Conservation (phyloP, 2,888 invertebrate species). For the Bhutanitis thaidina region DNA sequence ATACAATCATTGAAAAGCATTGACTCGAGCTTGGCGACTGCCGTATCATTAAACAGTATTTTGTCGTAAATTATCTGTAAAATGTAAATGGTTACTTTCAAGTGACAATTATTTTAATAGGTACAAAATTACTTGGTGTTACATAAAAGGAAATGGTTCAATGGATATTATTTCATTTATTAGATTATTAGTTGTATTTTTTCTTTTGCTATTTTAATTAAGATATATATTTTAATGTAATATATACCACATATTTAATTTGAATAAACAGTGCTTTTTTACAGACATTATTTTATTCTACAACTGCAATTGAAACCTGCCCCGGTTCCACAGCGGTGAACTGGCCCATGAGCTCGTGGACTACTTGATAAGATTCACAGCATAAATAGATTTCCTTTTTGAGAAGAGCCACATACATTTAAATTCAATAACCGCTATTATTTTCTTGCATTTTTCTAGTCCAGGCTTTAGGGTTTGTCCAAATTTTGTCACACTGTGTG, state of each 20-base stretch:
- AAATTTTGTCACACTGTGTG: too few relatives aligned
- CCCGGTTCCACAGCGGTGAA: too few relatives aligned
- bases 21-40: slow-evolving; percentile 24
- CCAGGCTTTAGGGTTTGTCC: too few relatives aligned
- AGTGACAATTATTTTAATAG: slow-evolving; percentile 56
- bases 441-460: too few relatives aligned
- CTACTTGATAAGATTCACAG: too few relatives aligned
- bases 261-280: slow-evolving; percentile 78
- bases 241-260: slow-evolving; percentile 75
- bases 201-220: slow-evolving; percentile 76
- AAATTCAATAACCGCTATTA: too few relatives aligned
- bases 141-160: slow-evolving; percentile 53
- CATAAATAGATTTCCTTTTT: too few relatives aligned
- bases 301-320: too few relatives aligned
- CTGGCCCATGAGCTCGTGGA: too few relatives aligned
- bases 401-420: too few relatives aligned
- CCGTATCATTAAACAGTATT: slow-evolving; percentile 55
- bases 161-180: slow-evolving; percentile 64
- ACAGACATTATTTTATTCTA: not conserved
- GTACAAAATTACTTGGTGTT: slow-evolving; percentile 63
- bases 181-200: slow-evolving; percentile 75
- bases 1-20: slow-evolving; percentile 4
- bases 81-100: slow-evolving; percentile 48
- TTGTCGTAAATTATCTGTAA: slow-evolving; percentile 56
- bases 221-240: slow-evolving; percentile 78